Base-by-base conservation (phyloP, 2,888 invertebrate species). In the Rotaria sp. region DNA sequence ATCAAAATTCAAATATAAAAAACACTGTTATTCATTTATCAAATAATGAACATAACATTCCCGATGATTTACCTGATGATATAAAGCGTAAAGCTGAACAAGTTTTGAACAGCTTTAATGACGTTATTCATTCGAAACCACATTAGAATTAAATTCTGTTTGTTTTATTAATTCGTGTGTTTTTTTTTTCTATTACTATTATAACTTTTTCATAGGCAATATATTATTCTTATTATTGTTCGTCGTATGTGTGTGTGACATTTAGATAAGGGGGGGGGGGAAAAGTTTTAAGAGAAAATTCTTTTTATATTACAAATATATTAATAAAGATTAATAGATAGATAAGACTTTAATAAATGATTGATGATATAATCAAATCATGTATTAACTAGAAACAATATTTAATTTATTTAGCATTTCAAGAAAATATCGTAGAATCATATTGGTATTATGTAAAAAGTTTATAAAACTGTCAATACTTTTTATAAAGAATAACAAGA, bases 11-110 rank as follows among this genome's bases (percentile, higher is more conserved):
- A 15, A 26, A 24, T 5, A 21, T 15, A 45, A 80, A 80, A 45
- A 45, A 41, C 15, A 80, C 80, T 41, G 45, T 45, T n/a, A 80
- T 45, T n/a, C 45, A 85, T 67, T 18, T 85, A 67, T n/a, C 80
- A 45, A 80, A 45, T 45, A 80, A 80, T 45, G 80, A 80, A 45
- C 45, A 80, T 45, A 80, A 80, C 26, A 80, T 80, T 45, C 80
- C 80, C 24, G 80, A 80, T n/a, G 80, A 80, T 80, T n/a, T 80
- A 45, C 80, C 80, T 45, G 80, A 80, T 80, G 80, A 80, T 80
- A 80, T 80, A 45, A 41, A n/a, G n/a, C 80, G 80, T n/a, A 80
- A 80, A 80, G 80, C 80, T 26, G 80, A 80, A 80, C 45, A 80
- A 45, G 80, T 80, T 10, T 15, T 80, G 10, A 80, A 80, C 45